phyloP scores from a whole-genome alignment of 2,888 invertebrate species.

The Celastrina argiolus region DNA sequence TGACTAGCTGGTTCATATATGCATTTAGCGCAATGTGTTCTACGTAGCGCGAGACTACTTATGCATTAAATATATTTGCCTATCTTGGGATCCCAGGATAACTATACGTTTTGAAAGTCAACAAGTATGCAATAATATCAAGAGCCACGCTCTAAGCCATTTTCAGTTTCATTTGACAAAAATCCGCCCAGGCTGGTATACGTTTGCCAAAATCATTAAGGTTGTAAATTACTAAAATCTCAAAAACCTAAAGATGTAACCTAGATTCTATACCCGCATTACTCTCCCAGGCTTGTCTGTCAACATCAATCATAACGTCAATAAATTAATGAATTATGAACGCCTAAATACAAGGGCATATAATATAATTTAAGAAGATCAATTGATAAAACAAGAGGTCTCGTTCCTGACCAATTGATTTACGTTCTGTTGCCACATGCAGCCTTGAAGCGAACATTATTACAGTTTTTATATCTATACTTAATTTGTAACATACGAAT shows the following conservation, averaged over 20 bases:
- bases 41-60: background rate
- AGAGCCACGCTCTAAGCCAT: too few species aligned
- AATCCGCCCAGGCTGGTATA: too few species aligned
- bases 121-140: too few species aligned
- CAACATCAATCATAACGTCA: constrained; percentile 13
- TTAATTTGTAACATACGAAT: background rate
- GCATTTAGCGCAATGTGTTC: background rate
- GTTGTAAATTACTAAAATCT: too few species aligned
- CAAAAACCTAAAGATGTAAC: too few species aligned
- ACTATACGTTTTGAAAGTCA: too few species aligned
- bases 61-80: background rate
- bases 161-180: too few species aligned
- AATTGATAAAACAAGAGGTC: constrained; percentile 27
- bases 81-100: too few species aligned
- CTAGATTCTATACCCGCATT: background rate
- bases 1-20: background rate
- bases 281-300: background rate
- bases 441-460: background rate
- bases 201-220: too few species aligned
- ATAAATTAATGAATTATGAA: background rate
- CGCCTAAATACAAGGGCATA: constrained; percentile 12
- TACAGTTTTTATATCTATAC: background rate
- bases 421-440: constrained; percentile 24
- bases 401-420: constrained; percentile 25
- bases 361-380: constrained; percentile 25